Evolutionary conservation across 2,888 invertebrate species (phyloP), one percentile per base, ranked within the genome.

Genomic region (Eulithis testata): DNA sequence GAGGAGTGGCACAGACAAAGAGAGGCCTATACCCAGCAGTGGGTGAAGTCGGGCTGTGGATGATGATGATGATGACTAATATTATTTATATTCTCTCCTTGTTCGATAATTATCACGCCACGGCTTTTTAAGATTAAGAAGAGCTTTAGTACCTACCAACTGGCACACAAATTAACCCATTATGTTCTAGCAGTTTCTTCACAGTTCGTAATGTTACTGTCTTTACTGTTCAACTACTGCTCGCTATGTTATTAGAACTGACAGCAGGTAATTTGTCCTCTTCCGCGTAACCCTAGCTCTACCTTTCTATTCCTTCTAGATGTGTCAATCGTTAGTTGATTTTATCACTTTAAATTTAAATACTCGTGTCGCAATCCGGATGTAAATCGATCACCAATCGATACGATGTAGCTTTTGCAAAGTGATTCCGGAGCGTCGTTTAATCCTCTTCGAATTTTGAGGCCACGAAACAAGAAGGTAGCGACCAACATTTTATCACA

Each of bases 361-460:
- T 49, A 49, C 9, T 49, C 1, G 50, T 71, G 68, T 64, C 66
- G 70, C 56, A 70, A 73, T 71, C 70, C 75, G 71, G 71, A 72
- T 71, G 72, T 71, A 66, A 68, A 68, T 66, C 62, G 68, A 68
- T 70, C 59, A 65, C 66, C 69, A 70, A 70, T 66, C 59, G 70
- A 66, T 61, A 60, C 61, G 57, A 59, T 63, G 69, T 68, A 63
- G 77, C 83, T 84, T 73, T 80, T 76, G 62, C 69, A 60, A 37
- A 55, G 50, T 56, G 63, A 63, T 66, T 69, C 63, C 64, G 65
- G 63, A 59, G 51, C 60, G 62, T 58, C 52, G 59, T 44, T 68
- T 67, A 69, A 70, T 69, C 73, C 72, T 74, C 71, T 63, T 59
- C 63, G 37, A 61, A 63, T 9, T 47, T 70, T 60, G 58, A 57